Conservation (phyloP, 2,113 vertebrate species). For the Eulemur macaco region DNA sequence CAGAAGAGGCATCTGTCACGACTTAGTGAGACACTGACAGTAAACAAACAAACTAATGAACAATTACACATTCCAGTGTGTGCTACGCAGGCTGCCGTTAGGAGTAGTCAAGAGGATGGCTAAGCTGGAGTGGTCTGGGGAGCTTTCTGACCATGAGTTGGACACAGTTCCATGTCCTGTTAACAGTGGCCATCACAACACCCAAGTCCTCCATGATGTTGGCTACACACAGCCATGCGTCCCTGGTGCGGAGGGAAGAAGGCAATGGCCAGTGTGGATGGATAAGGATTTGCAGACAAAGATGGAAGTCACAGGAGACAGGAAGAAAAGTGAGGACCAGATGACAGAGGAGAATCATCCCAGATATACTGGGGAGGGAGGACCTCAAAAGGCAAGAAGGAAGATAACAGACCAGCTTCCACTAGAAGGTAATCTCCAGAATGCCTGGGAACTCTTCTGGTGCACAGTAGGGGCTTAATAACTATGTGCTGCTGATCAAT, state of each 20-base stretch:
- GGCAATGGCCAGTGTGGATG: background rate
- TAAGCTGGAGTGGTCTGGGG: background rate
- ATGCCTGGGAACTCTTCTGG: background rate
- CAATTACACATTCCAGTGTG: rapidly evolving
- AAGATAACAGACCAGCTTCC: background rate
- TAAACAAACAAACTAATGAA: background rate
- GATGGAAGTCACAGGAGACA: background rate
- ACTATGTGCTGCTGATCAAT: background rate
- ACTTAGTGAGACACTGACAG: background rate
- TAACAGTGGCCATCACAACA: background rate
- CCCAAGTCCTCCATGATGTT: background rate
- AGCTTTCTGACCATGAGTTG: background rate
- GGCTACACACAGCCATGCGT: rapidly evolving
- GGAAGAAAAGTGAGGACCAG: background rate
- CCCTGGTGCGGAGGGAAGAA: background rate
- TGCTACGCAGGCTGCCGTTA: background rate
- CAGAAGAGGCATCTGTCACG: background rate
- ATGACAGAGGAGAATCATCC: background rate
- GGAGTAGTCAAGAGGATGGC: background rate
- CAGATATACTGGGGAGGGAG: background rate
- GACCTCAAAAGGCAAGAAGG: background rate
- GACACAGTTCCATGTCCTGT: background rate
- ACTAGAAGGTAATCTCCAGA: background rate
- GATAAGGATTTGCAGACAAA: background rate
- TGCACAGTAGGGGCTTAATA: background rate